phyloP scores from a whole-genome alignment of 2,113 vertebrate genomes.

The Leptocoma aspasia region DNA sequence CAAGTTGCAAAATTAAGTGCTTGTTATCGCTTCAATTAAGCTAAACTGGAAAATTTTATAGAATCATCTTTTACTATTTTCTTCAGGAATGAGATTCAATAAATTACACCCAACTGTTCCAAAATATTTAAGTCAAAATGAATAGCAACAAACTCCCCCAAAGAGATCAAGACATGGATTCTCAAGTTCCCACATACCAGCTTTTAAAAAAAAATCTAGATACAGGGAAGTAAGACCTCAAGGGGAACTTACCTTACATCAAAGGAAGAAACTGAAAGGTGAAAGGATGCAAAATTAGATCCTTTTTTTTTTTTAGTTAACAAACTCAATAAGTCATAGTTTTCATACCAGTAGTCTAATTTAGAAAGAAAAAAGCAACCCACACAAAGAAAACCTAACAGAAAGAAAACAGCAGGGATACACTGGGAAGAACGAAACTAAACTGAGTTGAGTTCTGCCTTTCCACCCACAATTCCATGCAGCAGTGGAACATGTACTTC shows the following conservation, averaged over 20 bases:
- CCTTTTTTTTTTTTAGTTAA: not conserved
- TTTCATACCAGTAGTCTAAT: not conserved
- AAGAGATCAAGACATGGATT: not conserved
- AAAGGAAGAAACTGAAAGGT: not conserved
- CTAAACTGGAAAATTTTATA: not conserved
- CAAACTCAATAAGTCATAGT: not conserved
- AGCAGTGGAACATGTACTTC: not conserved
- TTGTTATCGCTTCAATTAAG: not conserved
- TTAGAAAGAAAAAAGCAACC: not conserved
- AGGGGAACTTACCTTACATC: not conserved
- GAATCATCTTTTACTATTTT: not conserved
- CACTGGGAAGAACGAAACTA: not conserved
- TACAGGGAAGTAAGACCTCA: not conserved
- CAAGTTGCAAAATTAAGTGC: not conserved
- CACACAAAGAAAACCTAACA: not conserved
- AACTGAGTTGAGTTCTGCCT: not conserved
- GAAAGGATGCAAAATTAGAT: not conserved
- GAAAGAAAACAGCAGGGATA: not conserved
- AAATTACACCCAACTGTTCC: not conserved
- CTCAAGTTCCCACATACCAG: not conserved
- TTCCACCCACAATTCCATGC: not conserved
- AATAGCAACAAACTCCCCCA: not conserved
- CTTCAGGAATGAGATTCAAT: not conserved
- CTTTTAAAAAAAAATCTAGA: not conserved
- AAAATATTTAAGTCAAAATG: not conserved